These are phyloP conservation scores for Sorex maritimensis DNA, from an alignment of 2,797 vertebrate genomes.

Conservation along the genomic window DNA sequence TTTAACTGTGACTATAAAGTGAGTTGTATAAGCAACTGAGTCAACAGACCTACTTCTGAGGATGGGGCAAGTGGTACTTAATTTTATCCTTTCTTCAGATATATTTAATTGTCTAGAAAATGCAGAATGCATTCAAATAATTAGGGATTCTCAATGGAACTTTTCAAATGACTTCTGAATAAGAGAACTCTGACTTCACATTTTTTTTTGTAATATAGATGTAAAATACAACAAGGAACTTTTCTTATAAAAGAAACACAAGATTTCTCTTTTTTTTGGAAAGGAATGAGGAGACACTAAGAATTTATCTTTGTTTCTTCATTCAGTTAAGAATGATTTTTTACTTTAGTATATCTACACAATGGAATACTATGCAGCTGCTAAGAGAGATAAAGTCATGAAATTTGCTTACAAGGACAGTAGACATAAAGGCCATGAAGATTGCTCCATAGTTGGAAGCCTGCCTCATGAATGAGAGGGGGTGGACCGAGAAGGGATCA, in stretches of 20 bases:
- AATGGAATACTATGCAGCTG: too few species aligned
- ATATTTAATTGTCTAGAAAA: not conserved
- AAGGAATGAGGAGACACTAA: not conserved
- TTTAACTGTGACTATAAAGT: not conserved
- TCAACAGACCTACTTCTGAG: not conserved
- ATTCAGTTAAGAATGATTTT: not conserved
- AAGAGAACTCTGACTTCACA: not conserved
- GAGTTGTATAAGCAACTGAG: not conserved
- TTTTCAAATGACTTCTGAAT: not conserved
- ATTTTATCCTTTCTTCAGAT: not conserved
- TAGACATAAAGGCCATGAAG: too few species aligned
- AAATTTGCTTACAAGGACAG: too few species aligned
- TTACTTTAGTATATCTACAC: too few species aligned
- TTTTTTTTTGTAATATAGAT: not conserved
- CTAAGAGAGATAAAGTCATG: too few species aligned
- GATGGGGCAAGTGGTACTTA: not conserved
- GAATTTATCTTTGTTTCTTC: not conserved
- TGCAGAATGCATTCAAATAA: too few species aligned
- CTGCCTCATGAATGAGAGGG: too few species aligned
- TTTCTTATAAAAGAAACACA: not conserved
- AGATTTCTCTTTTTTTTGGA: slow-evolving; percentile 2
- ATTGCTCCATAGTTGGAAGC: too few species aligned
- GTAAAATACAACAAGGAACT: not conserved
- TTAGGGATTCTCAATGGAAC: not conserved
- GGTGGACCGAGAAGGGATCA: too few species aligned